Evolutionary conservation across 2,888 invertebrate genomes (phyloP).

Genomic region (Nemotelus nigrinus): DNA sequence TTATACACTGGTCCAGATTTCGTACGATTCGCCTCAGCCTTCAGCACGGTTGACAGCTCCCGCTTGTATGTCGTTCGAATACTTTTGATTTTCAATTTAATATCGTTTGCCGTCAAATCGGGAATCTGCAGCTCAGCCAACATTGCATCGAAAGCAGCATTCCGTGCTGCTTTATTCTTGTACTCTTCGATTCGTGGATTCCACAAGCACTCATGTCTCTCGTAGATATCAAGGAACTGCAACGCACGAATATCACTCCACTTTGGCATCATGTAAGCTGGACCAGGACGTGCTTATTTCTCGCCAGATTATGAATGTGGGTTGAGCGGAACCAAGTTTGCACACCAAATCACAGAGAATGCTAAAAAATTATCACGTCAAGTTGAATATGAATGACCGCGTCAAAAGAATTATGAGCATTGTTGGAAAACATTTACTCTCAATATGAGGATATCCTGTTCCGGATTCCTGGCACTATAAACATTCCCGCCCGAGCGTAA

Average conservation of each 20-base stretch:
- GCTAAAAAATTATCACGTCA: neutral
- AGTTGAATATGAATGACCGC: neutral
- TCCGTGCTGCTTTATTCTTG: constrained; percentile 58
- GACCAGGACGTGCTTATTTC: neutral
- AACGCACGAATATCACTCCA: constrained; percentile 57
- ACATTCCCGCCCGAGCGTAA: constrained; percentile 3
- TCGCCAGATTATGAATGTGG: neutral
- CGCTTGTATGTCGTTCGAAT: constrained; percentile 63
- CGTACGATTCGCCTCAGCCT: constrained; percentile 50
- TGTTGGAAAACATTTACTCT: neutral
- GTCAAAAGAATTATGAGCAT: too few relatives aligned
- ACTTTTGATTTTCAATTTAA: constrained; percentile 63
- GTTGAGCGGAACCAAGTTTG: neutral
- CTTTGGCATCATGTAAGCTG: constrained; percentile 54
- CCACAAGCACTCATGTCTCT: constrained; percentile 60
- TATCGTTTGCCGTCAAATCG: constrained; percentile 57
- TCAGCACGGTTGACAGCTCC: constrained; percentile 58
- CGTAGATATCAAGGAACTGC: constrained; percentile 59
- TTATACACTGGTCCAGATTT: constrained; percentile 52
- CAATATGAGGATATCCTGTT: constrained; percentile 2
- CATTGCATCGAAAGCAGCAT: constrained; percentile 58
- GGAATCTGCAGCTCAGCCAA: constrained; percentile 58
- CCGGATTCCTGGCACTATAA: neutral
- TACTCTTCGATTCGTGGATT: constrained; percentile 58
- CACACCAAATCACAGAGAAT: neutral